Base-by-base conservation (phyloP, 2,888 invertebrate species). In the Eristalis tenax region DNA sequence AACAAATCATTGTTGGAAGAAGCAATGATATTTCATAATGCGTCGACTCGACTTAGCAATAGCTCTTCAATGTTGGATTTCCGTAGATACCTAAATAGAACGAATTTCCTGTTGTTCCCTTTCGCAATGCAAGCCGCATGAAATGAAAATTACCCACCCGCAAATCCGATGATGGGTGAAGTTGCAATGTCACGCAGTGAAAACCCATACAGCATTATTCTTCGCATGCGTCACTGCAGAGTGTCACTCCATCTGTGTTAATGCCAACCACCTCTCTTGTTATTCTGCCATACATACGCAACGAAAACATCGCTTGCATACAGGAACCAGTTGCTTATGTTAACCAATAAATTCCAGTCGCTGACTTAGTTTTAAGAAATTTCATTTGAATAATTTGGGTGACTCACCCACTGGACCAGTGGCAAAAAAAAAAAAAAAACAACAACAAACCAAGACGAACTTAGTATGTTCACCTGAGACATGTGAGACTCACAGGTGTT, bases 311-410 rank as follows among this genome's bases (percentile, higher is more conserved):
- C 18, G 23, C 35, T 38, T 70, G 22, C 38, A 22, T 38, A 70
- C 59, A 70, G 70, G 56, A 35, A 69, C 43, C 26, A 50, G 68
- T 32, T 32, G 56, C 26, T 43, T 23, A 23, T 66, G 40, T 40
- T 43, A 26, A 22, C 56, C 50, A 69, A 69, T 56, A 32, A 56
- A 69, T 50, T 56, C 32, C 59, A 38, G 61, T 15, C 40, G 26
- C 23, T 35, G 73, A 40, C 73, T 73, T 73, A 43, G 43, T 50
- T 43, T 63, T 28, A 43, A 73, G 22, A 61, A 43, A 71, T 71
- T 73, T 73, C 43, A 73, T 63, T 73, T 28, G 40, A 73, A 73
- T 40, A 43, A 28, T 61, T 26, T 15, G 63, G 10, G 26, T 73
- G 73, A 73, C 43, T 73, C 73, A 73, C 26, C 28, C 43, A 73